Conservation (phyloP, 92 coral and sea anemone genomes). For the Palythoa heliodiscus region DNA sequence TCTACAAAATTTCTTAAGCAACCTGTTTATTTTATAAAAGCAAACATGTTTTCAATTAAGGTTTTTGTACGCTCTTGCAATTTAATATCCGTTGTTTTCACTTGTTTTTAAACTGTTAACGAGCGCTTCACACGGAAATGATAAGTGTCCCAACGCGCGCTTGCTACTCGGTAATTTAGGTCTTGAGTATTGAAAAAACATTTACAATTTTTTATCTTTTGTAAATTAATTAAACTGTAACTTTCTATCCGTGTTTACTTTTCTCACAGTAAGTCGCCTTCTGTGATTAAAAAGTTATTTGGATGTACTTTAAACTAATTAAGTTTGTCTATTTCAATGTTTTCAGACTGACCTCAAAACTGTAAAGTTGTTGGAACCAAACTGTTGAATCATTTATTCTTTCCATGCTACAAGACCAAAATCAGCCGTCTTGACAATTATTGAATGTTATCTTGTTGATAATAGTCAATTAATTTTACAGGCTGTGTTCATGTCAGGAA, state of each 20-base stretch:
- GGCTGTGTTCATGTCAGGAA: too few relatives aligned
- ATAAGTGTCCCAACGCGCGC: neutral
- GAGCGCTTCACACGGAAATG: constrained; percentile 2
- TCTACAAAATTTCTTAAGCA: neutral
- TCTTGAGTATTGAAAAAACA: neutral
- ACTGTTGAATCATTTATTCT: neutral
- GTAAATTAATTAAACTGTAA: constrained; percentile 39
- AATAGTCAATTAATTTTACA: too few relatives aligned
- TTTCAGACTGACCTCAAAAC: constrained; percentile 14
- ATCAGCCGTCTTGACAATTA: neutral
- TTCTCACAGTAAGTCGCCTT: constrained; percentile 33
- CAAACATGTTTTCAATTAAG: neutral
- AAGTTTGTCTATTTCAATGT: constrained; percentile 15
- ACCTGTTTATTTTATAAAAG: neutral
- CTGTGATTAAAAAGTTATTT: constrained; percentile 27
- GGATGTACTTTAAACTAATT: constrained; percentile 37
- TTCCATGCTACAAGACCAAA: neutral
- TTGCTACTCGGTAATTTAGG: constrained; percentile 1
- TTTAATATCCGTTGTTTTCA: constrained; percentile 3
- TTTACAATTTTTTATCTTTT: constrained; percentile 21
- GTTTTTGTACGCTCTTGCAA: neutral
- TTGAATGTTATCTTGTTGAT: neutral
- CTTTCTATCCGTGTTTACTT: constrained; percentile 37
- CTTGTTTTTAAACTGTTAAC: constrained; percentile 16
- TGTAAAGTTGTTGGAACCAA: neutral